Conservation (phyloP, 2,797 vertebrate species). For the Poecilia picta region DNA sequence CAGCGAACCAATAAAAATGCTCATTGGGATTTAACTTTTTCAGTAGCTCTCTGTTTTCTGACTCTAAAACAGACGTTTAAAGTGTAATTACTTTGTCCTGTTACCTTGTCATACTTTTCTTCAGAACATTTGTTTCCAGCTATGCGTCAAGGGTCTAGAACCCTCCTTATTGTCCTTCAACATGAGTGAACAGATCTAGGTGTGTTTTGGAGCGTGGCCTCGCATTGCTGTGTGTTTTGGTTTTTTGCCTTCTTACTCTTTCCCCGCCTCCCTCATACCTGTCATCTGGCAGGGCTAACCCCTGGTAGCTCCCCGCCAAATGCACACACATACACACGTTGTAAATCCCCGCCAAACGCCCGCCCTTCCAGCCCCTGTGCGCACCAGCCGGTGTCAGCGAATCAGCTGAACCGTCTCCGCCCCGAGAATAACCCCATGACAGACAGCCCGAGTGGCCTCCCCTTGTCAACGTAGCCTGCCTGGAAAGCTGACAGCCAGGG, state of each 20-base stretch:
- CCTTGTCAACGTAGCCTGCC: constrained; percentile 77
- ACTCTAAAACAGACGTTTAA: neutral
- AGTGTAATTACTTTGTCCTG: constrained; percentile 1
- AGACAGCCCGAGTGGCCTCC: constrained; percentile 83
- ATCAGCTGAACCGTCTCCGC: constrained; percentile 83
- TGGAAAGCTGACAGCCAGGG: constrained; percentile 83
- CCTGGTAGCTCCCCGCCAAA: constrained; percentile 78
- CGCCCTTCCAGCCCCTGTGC: constrained; percentile 75
- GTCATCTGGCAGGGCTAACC: constrained; percentile 81
- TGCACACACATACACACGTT: constrained; percentile 57
- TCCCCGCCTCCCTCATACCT: constrained; percentile 70
- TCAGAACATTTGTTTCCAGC: constrained; percentile 69
- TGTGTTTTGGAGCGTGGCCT: constrained; percentile 63
- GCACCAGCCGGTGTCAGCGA: constrained; percentile 77
- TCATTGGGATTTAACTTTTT: neutral
- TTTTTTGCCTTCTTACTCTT: constrained; percentile 57
- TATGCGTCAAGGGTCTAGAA: constrained; percentile 70
- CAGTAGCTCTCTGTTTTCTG: neutral
- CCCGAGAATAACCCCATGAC: constrained; percentile 82
- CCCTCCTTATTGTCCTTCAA: constrained; percentile 78
- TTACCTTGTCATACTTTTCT: constrained; percentile 39
- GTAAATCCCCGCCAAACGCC: constrained; percentile 71
- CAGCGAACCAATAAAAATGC: neutral
- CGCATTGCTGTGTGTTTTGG: constrained; percentile 53
- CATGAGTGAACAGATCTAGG: constrained; percentile 35